Base-by-base conservation (phyloP, 1,140 invertebrate species). In the Nylanderia fulva region DNA sequence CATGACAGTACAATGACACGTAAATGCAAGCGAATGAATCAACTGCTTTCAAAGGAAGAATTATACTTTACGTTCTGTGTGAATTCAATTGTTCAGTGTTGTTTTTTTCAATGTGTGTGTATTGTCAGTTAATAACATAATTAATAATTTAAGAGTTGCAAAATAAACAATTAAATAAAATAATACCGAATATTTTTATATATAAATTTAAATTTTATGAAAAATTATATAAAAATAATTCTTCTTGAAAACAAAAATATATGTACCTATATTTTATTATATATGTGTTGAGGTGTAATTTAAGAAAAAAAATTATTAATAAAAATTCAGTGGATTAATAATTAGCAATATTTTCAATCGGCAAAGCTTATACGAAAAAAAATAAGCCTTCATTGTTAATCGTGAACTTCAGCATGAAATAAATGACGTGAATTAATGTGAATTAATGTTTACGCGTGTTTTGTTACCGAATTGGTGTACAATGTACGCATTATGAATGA, bases 371-470 rank as follows among this genome's bases (percentile, higher is more conserved):
- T 74, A 11, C 0, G 18, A 29, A 2, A 42, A 75, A 29, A 2
- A 42, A 75, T 42, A 75, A 76, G 15, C 18, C 8, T 39, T 11
- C 58, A 48, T 45, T 75, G 36, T 61, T 58, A 7, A 75, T 48
- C 3, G 24, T 9, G 15, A 75, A 61, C 36, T 29, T 75, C 11
- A 60, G 18, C 24, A 11, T 61, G 11, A 76, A 76, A 9, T 3
- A 15, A 11, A 63, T 29, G 42, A 76, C 11, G 11, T 63, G 18
- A 48, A 76, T 76, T 33, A 76, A 76, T 76, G 39, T n/a, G n/a
- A n/a, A n/a, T n/a, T n/a, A n/a, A 63, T 63, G 8, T n/a, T 6
- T 36, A 63, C 18, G 1, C 29, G 0, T 45, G 18, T 11, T 33
- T 42, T 63, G 27, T 76, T 76, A 45, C n/a, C 18, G 6, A 76